Percentiles rank a stretch among this genome's conserved stretches.
Evolutionary conservation across 2,113 vertebrate species (phyloP).

Genomic region (Trochalopteron elliotii): DNA sequence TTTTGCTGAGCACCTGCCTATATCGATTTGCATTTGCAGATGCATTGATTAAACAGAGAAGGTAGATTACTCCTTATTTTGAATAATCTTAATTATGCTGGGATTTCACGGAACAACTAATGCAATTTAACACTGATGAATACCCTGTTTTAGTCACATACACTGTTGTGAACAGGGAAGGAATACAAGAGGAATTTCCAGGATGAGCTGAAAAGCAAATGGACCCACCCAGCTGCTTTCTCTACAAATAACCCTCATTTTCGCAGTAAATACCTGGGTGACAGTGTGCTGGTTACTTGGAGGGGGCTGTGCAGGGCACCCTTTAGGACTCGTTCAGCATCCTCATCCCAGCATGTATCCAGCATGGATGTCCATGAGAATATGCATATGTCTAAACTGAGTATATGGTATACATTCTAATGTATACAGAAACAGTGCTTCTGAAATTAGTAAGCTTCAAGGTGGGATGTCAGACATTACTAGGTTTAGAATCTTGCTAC

Average conservation of each 20-base stretch:
- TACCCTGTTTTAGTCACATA: too few relatives aligned
- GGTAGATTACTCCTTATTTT: background rate
- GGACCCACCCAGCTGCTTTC: background rate
- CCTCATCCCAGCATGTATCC: background rate
- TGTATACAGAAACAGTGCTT: background rate
- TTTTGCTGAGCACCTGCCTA: background rate
- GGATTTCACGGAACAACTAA: background rate
- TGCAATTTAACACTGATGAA: fast-evolving
- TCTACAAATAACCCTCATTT: background rate
- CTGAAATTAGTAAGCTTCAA: background rate
- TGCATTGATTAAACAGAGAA: background rate
- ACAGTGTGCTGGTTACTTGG: fast-evolving
- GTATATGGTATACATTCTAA: background rate
- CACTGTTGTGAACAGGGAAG: background rate
- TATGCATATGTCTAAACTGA: too few relatives aligned
- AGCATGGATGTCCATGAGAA: background rate
- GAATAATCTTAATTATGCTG: background rate
- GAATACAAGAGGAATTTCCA: background rate
- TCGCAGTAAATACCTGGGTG: background rate
- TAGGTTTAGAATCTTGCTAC: background rate
- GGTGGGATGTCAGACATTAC: background rate
- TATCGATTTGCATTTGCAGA: background rate
- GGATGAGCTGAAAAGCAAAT: background rate
- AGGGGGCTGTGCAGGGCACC: fast-evolving
- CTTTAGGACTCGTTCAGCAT: fast-evolving